phyloP scores from a whole-genome alignment of 35 echinoderm and acorn worm species.

The Ophioderma brevispina region DNA sequence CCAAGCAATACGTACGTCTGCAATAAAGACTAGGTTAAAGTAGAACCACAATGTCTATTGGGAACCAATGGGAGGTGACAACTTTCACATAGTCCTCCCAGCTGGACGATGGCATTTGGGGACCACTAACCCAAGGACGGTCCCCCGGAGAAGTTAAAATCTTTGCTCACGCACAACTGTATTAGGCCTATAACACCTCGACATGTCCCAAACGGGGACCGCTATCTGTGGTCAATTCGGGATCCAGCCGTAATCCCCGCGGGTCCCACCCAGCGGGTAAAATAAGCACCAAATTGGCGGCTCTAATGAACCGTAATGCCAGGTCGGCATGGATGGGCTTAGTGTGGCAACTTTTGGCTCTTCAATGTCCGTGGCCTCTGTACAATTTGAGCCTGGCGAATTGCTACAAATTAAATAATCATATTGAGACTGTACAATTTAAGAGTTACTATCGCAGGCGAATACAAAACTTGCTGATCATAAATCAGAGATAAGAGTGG shows the following conservation, averaged over 20 bases:
- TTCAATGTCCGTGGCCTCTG: background rate
- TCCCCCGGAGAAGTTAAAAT: background rate
- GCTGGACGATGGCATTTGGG: background rate
- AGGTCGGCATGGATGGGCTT: background rate
- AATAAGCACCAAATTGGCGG: background rate
- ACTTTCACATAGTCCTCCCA: background rate
- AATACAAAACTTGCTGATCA: no score
- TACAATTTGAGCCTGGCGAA: background rate
- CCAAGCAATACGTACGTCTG: no score
- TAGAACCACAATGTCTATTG: background rate
- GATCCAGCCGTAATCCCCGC: background rate
- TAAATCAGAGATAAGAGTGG: no score
- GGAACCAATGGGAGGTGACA: background rate
- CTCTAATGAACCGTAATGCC: background rate
- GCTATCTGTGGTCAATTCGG: background rate
- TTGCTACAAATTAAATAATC: background rate
- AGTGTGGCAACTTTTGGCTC: background rate
- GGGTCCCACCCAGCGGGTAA: constrained; percentile 1
- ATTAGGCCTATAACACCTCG: background rate
- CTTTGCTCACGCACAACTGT: background rate
- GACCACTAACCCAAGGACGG: background rate
- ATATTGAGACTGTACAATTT: background rate
- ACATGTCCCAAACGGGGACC: background rate
- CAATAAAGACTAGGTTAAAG: background rate
- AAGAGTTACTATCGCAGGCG: no score